phyloP scores from a whole-genome alignment of 2,888 invertebrate species.

The Horisme vitalbata region DNA sequence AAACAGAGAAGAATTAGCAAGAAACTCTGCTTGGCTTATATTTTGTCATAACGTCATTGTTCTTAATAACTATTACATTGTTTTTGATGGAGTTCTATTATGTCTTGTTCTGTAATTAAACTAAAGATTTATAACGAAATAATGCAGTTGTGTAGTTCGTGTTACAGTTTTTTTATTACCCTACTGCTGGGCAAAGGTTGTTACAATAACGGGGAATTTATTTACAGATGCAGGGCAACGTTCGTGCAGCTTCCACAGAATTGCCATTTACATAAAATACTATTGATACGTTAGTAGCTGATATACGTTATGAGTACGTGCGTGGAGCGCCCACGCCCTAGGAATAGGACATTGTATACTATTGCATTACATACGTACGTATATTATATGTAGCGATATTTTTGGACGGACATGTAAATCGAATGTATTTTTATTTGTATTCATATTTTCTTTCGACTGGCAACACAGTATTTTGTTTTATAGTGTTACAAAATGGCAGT shows the following conservation, averaged over 20 bases:
- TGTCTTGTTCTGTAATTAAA: no score
- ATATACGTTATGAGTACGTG: slow-evolving; percentile 23
- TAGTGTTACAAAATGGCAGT: slow-evolving; percentile 40
- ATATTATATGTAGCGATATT: slow-evolving; percentile 65
- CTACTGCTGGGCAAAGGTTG: no score
- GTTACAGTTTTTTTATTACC: no score
- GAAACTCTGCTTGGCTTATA: no score
- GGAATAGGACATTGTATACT: slow-evolving; percentile 73
- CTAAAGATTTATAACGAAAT: no score
- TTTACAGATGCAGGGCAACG: slow-evolving; percentile 52
- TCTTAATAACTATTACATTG: no score
- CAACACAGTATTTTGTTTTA: slow-evolving; percentile 64
- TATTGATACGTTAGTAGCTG: slow-evolving; percentile 50
- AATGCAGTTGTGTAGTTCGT: no score
- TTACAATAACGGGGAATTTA: neutral
- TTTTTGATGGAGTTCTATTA: no score
- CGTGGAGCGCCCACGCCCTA: slow-evolving; percentile 46
- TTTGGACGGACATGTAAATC: slow-evolving; percentile 66
- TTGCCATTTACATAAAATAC: slow-evolving; percentile 71
- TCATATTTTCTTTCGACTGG: slow-evolving; percentile 59
- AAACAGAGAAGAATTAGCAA: no score
- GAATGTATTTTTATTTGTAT: slow-evolving; percentile 63
- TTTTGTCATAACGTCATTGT: no score
- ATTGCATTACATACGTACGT: slow-evolving; percentile 51
- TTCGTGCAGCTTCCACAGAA: slow-evolving; percentile 75